A percentile compares a stretch with the other conserved stretches of the same genome.
These are phyloP conservation scores for Cherax quadricarinatus DNA, from an alignment of 1,140 invertebrate genomes.

Conservation along the genomic window DNA sequence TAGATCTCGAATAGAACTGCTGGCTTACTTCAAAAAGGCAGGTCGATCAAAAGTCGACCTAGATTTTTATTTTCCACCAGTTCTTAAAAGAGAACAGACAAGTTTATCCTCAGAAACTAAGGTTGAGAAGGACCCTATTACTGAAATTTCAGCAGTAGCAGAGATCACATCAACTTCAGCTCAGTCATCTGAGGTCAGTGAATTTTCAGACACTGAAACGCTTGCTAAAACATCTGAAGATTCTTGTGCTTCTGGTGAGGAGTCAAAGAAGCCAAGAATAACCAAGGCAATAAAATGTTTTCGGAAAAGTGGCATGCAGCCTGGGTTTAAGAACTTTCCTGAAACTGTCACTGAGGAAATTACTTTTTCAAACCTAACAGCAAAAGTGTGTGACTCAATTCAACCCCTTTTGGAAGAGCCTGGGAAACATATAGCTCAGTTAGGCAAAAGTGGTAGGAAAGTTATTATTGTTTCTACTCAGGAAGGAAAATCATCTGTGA, in stretches of 20 bases:
- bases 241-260: conserved; percentile 47
- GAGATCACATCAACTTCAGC: conserved; percentile 35
- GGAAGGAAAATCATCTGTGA: conserved; percentile 7
- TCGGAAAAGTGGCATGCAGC: background rate
- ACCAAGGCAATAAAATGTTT: background rate
- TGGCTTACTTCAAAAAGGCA: conserved; percentile 72
- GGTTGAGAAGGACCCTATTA: background rate
- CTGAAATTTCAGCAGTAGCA: background rate
- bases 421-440: conserved; percentile 20
- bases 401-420: conserved; percentile 25
- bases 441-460: conserved; percentile 45
- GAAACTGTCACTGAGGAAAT: conserved; percentile 22
- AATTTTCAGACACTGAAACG: conserved; percentile 57
- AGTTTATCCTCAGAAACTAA: background rate
- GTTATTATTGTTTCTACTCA: conserved; percentile 30
- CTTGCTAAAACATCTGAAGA: conserved; percentile 59
- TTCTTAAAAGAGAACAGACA: conserved; percentile 22
- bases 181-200: conserved; percentile 57
- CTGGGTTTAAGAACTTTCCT: background rate
- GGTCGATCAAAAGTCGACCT: conserved; percentile 61
- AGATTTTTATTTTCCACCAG: conserved; percentile 66
- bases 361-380: background rate
- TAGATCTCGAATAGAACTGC: conserved; percentile 65
- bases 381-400: background rate
- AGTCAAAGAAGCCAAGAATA: background rate